A percentile compares a stretch with the other conserved stretches of the same genome.
These are phyloP conservation scores for Cyprinella venusta DNA, from an alignment of 2,797 vertebrate species.

Conservation along the genomic window DNA sequence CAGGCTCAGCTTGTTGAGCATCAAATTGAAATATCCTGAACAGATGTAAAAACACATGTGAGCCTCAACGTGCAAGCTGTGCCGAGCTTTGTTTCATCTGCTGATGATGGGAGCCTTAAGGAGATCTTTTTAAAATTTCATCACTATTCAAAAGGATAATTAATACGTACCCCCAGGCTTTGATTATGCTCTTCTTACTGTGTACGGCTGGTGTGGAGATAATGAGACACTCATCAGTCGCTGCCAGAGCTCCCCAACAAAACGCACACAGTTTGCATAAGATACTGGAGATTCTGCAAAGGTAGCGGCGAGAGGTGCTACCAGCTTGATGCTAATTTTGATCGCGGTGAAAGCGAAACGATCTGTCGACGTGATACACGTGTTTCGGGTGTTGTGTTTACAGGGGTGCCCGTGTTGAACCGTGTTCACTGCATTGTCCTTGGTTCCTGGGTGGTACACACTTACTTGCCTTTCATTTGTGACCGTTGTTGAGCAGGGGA, in stretches of 20 bases:
- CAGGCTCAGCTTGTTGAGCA: conserved; percentile 88
- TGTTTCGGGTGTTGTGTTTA: conserved; percentile 76
- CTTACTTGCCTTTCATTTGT: conserved; percentile 26
- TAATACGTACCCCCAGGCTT: conserved; percentile 99
- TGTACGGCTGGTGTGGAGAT: conserved; percentile 89
- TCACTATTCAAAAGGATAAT: conserved; percentile 99
- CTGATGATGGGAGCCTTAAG: conserved; percentile 95
- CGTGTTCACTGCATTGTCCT: conserved; percentile 71
- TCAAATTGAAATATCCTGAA: conserved; percentile 99
- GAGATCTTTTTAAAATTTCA: conserved; percentile 99
- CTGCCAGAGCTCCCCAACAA: conserved; percentile 78
- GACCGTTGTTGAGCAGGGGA: conserved; percentile 15
- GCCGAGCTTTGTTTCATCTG: conserved; percentile 97
- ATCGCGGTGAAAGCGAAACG: conserved; percentile 79
- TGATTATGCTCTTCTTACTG: conserved; percentile 96
- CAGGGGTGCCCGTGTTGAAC: conserved; percentile 83
- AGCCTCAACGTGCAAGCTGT: conserved; percentile 91
- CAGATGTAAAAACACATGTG: conserved; percentile 99
- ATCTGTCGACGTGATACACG: conserved; percentile 79
- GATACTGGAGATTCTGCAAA: conserved; percentile 89
- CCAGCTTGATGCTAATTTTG: conserved; percentile 87
- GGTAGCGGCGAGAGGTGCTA: conserved; percentile 72
- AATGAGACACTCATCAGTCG: conserved; percentile 96
- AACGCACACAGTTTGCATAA: conserved; percentile 87
- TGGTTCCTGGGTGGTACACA: background rate